These are phyloP conservation scores for Anthonomus grandis DNA, from an alignment of 1,140 invertebrate genomes.

Conservation along the genomic window DNA sequence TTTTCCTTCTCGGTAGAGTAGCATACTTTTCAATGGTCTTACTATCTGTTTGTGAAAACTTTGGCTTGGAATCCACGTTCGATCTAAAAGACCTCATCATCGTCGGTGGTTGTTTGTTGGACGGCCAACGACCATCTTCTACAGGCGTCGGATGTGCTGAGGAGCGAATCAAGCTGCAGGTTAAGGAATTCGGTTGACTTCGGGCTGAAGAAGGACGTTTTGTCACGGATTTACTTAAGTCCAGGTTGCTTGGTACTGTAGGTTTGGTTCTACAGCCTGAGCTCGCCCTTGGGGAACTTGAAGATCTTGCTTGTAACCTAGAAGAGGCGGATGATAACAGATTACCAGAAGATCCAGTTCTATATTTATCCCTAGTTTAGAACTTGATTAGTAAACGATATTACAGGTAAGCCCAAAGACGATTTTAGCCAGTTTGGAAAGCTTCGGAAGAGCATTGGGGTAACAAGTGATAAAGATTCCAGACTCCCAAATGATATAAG, in stretches of 20 bases:
- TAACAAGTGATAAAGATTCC: too few species aligned
- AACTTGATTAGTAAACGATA: too few species aligned
- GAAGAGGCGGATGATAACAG: background rate
- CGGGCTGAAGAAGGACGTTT: slow-evolving; percentile 25
- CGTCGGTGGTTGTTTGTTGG: slow-evolving; percentile 41
- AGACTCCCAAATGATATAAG: too few species aligned
- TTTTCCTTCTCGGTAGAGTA: slow-evolving; percentile 68
- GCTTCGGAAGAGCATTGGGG: too few species aligned
- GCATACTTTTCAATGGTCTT: slow-evolving; percentile 67
- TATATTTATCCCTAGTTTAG: too few species aligned
- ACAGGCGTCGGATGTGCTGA: slow-evolving; percentile 55
- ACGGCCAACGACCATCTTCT: slow-evolving; percentile 67
- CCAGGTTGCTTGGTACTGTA: slow-evolving; percentile 31
- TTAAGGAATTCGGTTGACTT: background rate
- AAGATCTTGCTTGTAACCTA: slow-evolving; percentile 25
- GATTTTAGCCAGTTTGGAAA: too few species aligned
- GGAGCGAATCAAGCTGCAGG: slow-evolving; percentile 23
- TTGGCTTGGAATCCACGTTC: slow-evolving; percentile 29
- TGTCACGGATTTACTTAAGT: slow-evolving; percentile 27
- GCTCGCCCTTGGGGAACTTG: slow-evolving; percentile 21
- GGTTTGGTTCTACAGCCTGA: slow-evolving; percentile 24
- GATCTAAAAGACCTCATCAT: slow-evolving; percentile 41
- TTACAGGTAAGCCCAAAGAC: too few species aligned
- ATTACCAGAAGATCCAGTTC: background rate
- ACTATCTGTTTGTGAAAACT: slow-evolving; percentile 46